A percentile compares a stretch with the other conserved stretches of the same genome.
Evolutionary conservation across 64 coral and sea anemone species (phyloP).

Genomic region (Actinia equina): DNA sequence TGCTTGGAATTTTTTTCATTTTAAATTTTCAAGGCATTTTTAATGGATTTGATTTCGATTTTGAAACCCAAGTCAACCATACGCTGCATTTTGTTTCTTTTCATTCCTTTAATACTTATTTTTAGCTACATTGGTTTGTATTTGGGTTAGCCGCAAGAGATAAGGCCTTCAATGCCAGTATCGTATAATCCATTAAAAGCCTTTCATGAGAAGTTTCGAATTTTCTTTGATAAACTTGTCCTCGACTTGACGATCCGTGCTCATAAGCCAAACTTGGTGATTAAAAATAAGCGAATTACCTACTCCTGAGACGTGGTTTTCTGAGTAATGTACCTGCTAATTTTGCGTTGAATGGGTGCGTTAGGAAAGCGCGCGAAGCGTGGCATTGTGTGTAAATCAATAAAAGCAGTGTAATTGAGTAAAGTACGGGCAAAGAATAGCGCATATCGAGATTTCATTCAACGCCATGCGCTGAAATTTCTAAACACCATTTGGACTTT

Average conservation of each 20-base stretch:
- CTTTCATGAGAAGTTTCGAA: neutral
- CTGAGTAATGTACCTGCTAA: neutral
- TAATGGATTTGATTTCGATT: neutral
- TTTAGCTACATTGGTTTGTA: neutral
- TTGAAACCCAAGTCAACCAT: neutral
- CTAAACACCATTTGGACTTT: slow-evolving; percentile 13
- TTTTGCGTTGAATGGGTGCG: neutral
- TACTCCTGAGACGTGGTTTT: neutral
- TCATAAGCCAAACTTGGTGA: neutral
- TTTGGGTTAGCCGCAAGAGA: slow-evolving; percentile 4
- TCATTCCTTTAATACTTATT: neutral
- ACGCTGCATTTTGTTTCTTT: neutral
- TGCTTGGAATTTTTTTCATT: neutral
- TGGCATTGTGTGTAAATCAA: neutral
- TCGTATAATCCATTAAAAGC: slow-evolving; percentile 1
- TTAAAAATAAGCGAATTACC: neutral
- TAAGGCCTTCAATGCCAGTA: neutral
- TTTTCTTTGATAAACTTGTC: slow-evolving; percentile 7
- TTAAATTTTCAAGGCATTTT: neutral
- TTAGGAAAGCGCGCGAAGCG: slow-evolving; percentile 6
- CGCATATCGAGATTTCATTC: neutral
- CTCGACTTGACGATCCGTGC: neutral
- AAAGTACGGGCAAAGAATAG: neutral
- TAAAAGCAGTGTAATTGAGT: neutral
- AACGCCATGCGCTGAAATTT: slow-evolving; percentile 14